Conservation (phyloP, 1,140 invertebrate species). For the Drosophila kanapiae region DNA sequence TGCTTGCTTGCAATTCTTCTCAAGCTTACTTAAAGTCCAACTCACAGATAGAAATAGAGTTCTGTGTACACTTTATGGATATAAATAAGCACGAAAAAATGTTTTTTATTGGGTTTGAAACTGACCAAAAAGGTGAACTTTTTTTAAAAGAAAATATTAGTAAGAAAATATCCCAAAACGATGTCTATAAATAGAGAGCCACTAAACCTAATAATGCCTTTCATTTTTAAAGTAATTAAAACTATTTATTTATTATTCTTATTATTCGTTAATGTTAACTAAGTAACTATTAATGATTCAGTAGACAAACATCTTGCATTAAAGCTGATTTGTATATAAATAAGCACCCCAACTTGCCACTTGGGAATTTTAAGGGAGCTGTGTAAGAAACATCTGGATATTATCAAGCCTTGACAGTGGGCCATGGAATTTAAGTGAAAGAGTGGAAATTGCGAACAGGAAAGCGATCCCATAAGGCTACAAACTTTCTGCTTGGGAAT, state of each 20-base stretch:
- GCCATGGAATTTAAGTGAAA: neutral
- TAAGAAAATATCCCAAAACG: no score
- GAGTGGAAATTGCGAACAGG: neutral
- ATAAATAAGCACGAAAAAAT: neutral
- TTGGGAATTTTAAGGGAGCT: neutral
- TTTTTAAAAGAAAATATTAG: neutral
- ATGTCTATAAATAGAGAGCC: no score
- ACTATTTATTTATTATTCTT: no score
- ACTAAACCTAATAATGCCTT: no score
- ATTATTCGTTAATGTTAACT: no score
- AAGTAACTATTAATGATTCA: no score
- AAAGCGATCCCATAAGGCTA: neutral
- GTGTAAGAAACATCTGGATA: neutral
- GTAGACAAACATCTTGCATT: no score
- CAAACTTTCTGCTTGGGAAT: neutral
- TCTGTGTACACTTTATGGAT: neutral
- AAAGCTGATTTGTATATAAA: neutral
- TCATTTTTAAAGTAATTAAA: no score
- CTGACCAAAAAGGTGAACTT: neutral
- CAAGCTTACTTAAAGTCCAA: neutral
- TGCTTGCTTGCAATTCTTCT: slow-evolving; percentile 15
- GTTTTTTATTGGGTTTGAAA: neutral
- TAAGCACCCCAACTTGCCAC: neutral
- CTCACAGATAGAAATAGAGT: no score
- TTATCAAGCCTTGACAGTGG: no score